These are phyloP conservation scores for Oligia latruncula DNA, from an alignment of 2,888 invertebrate species.

Conservation along the genomic window DNA sequence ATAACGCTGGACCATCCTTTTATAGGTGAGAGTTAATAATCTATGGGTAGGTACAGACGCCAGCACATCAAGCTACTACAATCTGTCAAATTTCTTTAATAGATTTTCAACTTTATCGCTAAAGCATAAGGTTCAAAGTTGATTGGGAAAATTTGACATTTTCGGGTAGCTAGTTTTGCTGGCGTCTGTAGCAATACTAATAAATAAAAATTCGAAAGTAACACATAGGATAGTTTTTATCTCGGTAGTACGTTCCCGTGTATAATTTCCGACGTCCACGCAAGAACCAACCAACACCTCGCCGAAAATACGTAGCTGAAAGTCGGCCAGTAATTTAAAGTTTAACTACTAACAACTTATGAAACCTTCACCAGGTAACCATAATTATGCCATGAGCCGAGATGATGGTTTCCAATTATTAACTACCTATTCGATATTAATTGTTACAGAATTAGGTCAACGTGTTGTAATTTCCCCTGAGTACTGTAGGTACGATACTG, in stretches of 20 bases:
- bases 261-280: too few species aligned
- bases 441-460: constrained; percentile 57
- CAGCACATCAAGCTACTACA: too few species aligned
- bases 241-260: not conserved
- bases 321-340: not conserved
- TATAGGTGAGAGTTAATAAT: not conserved
- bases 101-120: too few species aligned
- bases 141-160: too few species aligned
- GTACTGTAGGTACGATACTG: constrained; percentile 30
- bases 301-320: not conserved
- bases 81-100: too few species aligned
- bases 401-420: constrained; percentile 54
- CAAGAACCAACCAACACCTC: not conserved
- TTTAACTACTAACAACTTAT: not conserved
- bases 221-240: not conserved
- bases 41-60: not conserved
- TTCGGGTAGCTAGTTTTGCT: too few species aligned
- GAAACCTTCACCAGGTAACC: constrained; percentile 15
- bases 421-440: constrained; percentile 49
- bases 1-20: too few species aligned
- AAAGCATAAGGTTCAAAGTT: too few species aligned
- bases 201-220: not conserved
- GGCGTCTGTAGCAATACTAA: too few species aligned
- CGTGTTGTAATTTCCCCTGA: constrained; percentile 54
- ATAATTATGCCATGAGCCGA: constrained; percentile 29